Conservation (phyloP, 2,888 invertebrate species). For the Onthophagus sagittarius region DNA sequence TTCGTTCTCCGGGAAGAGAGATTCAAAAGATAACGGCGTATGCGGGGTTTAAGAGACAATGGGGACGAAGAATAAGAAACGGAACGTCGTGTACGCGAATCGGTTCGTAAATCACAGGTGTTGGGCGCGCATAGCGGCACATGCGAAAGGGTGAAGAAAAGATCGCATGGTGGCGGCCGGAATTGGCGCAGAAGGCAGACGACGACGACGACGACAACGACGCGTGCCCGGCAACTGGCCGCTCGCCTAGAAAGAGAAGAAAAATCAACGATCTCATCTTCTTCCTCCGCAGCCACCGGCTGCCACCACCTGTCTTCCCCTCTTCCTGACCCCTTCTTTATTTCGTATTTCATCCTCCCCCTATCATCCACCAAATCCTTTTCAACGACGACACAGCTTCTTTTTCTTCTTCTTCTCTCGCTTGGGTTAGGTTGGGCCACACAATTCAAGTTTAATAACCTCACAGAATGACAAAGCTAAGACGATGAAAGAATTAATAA, state of each 20-base stretch:
- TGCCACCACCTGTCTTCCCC: not conserved
- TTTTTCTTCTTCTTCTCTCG: no score
- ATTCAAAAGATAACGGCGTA: not conserved
- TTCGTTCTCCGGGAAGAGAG: not conserved
- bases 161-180: conserved; percentile 4
- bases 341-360: no score
- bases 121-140: not conserved
- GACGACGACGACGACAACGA: not conserved
- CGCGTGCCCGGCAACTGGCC: not conserved
- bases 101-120: conserved; percentile 11
- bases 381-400: no score
- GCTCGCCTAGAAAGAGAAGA: not conserved
- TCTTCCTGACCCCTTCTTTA: not conserved
- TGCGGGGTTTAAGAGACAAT: not conserved
- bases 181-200: conserved; percentile 8
- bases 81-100: not conserved
- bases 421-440: no score
- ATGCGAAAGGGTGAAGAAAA: conserved; percentile 8
- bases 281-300: not conserved
- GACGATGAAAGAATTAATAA: no score
- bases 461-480: no score
- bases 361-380: no score
- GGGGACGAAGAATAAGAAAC: not conserved
- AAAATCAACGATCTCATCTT: not conserved
- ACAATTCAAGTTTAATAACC: no score